These are phyloP conservation scores for Lepilemur ruficaudatus DNA, from an alignment of 2,797 vertebrate species.

Conservation along the genomic window DNA sequence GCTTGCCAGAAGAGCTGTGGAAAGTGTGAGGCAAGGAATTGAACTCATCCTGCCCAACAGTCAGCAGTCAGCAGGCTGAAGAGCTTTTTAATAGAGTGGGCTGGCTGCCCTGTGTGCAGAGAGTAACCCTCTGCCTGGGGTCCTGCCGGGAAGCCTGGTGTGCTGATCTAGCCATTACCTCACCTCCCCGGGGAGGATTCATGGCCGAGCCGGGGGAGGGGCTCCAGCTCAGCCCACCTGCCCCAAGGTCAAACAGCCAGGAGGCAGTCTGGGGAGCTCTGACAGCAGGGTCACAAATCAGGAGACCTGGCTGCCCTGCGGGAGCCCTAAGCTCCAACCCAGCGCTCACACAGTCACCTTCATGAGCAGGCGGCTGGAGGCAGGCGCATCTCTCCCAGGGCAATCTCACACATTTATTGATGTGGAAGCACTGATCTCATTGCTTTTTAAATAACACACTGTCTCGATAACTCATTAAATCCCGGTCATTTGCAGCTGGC, in stretches of 20 bases:
- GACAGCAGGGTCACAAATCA: conserved; percentile 3
- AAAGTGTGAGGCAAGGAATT: conserved; percentile 49
- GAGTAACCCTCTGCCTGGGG: not conserved
- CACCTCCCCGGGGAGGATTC: not conserved
- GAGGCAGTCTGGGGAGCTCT: not conserved
- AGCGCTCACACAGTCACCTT: not conserved
- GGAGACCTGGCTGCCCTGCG: not conserved
- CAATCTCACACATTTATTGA: conserved; percentile 42
- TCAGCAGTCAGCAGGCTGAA: not conserved
- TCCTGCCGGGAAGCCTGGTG: not conserved
- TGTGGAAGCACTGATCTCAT: conserved; percentile 39
- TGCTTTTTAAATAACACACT: conserved; percentile 57
- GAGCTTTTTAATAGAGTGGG: not conserved
- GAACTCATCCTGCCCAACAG: not conserved
- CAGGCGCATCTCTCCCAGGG: not conserved
- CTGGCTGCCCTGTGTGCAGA: not conserved
- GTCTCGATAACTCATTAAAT: conserved; percentile 33
- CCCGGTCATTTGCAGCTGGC: not conserved
- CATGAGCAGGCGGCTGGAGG: not conserved
- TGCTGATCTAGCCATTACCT: conserved; percentile 35
- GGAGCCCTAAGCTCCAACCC: not conserved
- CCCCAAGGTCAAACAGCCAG: not conserved
- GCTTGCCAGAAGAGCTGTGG: conserved; percentile 4
- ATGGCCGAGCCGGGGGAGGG: not conserved
- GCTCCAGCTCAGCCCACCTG: not conserved